Conservation (phyloP, 2,888 invertebrate genomes). For the Ischnus inquisitorius region DNA sequence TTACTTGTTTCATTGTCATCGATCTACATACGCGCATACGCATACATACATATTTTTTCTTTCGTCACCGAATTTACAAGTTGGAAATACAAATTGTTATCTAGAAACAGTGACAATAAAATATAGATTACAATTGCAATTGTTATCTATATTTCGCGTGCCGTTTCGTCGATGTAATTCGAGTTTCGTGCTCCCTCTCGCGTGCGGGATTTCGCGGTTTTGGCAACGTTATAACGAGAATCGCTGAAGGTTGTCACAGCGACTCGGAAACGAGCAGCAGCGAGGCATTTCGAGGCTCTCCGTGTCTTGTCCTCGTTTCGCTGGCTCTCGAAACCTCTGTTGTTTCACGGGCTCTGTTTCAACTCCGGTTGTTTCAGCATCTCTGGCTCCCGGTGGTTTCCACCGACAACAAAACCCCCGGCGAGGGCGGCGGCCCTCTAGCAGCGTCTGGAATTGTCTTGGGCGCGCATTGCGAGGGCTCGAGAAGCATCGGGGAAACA, state of each 20-base stretch:
- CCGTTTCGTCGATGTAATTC: not conserved
- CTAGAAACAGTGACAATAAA: no score
- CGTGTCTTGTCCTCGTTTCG: slow-evolving; percentile 36
- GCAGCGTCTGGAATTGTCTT: slow-evolving; percentile 51
- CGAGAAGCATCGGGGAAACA: slow-evolving; percentile 14
- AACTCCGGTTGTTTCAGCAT: slow-evolving; percentile 38
- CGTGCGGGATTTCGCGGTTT: not conserved
- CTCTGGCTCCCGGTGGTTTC: slow-evolving; percentile 46
- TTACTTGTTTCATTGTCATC: not conserved
- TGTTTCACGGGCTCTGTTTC: not conserved
- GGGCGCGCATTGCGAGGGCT: slow-evolving; percentile 15
- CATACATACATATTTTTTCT: not conserved
- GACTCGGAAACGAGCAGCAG: slow-evolving; percentile 41
- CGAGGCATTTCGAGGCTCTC: not conserved
- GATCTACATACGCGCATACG: not conserved
- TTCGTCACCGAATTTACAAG: not conserved
- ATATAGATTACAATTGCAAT: no score
- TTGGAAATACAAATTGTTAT: not conserved
- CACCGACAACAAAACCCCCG: slow-evolving; percentile 47
- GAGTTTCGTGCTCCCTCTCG: not conserved
- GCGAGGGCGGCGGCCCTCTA: slow-evolving; percentile 34
- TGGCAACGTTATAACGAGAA: not conserved
- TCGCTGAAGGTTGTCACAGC: not conserved
- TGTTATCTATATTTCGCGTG: no score
- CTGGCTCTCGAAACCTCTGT: slow-evolving; percentile 1